phyloP scores from a whole-genome alignment of 53 echinoderm and acorn worm genomes.

The Luidia sarsii region DNA sequence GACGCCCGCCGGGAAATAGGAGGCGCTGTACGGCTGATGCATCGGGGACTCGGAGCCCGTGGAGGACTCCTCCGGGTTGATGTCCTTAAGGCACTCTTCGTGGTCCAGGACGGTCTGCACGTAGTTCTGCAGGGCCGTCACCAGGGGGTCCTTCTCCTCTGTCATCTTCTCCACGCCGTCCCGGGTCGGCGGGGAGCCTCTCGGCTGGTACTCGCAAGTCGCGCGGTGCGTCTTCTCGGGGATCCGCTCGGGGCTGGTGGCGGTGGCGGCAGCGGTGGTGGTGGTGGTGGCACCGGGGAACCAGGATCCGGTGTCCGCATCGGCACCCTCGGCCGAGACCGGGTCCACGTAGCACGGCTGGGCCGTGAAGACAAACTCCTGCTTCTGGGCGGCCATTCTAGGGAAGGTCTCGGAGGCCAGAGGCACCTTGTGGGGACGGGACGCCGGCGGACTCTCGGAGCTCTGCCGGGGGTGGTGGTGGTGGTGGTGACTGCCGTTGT shows the following conservation, averaged over 20 bases:
- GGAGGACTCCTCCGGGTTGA: constrained; percentile 29
- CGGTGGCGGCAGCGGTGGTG: constrained; percentile 14
- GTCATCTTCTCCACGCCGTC: constrained; percentile 40
- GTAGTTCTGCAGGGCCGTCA: constrained; percentile 29
- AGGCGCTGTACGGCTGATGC: not conserved
- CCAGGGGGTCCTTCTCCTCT: constrained; percentile 30
- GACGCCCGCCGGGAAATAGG: not conserved
- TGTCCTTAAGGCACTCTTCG: constrained; percentile 21
- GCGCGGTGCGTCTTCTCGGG: not conserved
- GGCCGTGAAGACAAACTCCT: constrained; percentile 21
- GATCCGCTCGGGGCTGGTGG: constrained; percentile 2
- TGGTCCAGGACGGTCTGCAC: constrained; percentile 29
- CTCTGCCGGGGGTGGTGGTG: not conserved
- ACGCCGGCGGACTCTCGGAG: not conserved
- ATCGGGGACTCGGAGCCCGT: constrained; percentile 36
- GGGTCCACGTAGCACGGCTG: constrained; percentile 25
- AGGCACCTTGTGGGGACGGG: no score
- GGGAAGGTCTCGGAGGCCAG: constrained; percentile 29
- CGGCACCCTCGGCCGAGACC: constrained; percentile 7
- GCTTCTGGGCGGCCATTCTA: constrained; percentile 14
- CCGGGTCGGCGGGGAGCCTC: constrained; percentile 54
- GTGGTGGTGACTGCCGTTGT: not conserved
- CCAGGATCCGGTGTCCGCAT: constrained; percentile 10
- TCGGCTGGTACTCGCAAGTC: constrained; percentile 33
- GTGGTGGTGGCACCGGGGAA: no score